Percentiles rank a stretch among this genome's conserved stretches.
Evolutionary conservation across 1,140 invertebrate species (phyloP).

Genomic region (Rhagoletis zephyria): DNA sequence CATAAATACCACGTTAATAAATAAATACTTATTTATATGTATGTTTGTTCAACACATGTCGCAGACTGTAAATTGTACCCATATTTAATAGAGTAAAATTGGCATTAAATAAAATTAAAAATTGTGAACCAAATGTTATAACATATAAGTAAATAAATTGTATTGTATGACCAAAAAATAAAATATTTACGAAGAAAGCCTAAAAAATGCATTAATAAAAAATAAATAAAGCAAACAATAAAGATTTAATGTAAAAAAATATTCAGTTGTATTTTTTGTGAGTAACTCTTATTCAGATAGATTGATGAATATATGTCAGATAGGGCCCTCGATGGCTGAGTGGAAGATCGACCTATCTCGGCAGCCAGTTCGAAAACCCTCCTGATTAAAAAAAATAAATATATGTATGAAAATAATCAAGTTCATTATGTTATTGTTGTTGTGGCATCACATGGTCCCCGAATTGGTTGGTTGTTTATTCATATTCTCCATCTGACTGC

Average conservation of each 20-base stretch:
- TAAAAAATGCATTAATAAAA: background rate
- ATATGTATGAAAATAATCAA: too few species aligned
- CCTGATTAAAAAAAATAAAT: too few species aligned
- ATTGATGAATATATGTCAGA: too few species aligned
- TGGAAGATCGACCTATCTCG: too few species aligned
- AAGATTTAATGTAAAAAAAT: slow-evolving; percentile 42
- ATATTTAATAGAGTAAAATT: background rate
- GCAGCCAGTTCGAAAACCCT: too few species aligned
- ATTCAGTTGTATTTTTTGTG: background rate
- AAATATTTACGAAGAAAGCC: background rate
- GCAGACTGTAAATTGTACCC: slow-evolving; percentile 32
- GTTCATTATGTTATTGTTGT: too few species aligned
- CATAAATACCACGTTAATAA: background rate
- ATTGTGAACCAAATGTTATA: background rate
- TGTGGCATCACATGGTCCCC: too few species aligned
- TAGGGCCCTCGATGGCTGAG: too few species aligned
- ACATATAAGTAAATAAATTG: background rate
- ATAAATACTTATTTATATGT: too few species aligned
- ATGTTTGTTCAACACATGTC: slow-evolving; percentile 27
- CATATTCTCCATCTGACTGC: too few species aligned
- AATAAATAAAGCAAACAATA: slow-evolving; percentile 16
- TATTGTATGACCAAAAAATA: background rate
- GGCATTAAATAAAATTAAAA: background rate
- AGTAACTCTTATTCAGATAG: too few species aligned
- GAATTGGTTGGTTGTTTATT: too few species aligned